These are phyloP conservation scores for Crotalus helleri DNA, from an alignment of 2,113 vertebrate genomes.

Conservation along the genomic window DNA sequence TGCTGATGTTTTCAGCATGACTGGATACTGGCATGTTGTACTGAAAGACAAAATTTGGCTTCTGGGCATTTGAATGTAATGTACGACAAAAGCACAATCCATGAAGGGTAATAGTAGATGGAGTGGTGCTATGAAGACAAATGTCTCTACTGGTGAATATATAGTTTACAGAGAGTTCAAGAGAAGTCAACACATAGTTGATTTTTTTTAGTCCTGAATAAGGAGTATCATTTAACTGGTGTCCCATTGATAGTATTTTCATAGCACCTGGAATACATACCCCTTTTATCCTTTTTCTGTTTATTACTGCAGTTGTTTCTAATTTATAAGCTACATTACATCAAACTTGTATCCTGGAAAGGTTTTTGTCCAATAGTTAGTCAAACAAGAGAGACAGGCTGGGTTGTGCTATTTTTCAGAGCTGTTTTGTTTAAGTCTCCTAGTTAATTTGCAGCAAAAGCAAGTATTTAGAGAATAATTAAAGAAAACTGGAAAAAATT, in stretches of 20 bases:
- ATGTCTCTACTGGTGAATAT: not conserved
- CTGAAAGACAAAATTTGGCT: not conserved
- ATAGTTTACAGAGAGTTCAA: not conserved
- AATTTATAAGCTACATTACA: not conserved
- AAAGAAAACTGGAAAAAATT: slow-evolving; percentile 33
- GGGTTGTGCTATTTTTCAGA: not conserved
- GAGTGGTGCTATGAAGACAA: not conserved
- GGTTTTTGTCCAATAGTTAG: not conserved
- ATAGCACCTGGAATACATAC: not conserved
- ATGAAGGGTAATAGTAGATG: not conserved
- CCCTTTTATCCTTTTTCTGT: not conserved
- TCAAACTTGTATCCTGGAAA: not conserved
- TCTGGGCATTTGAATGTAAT: not conserved
- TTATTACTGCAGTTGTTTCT: not conserved
- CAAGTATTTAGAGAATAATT: slow-evolving; percentile 6
- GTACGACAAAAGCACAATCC: not conserved
- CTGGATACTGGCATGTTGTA: not conserved
- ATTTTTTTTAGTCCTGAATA: not conserved
- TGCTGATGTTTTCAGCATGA: not conserved
- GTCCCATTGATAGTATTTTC: not conserved
- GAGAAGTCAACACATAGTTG: not conserved
- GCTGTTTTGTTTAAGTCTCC: slow-evolving; percentile 1
- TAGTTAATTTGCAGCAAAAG: not conserved
- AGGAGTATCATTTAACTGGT: not conserved
- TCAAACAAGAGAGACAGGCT: not conserved